These are phyloP conservation scores for Pogonocherus hispidulus DNA, from an alignment of 2,888 invertebrate genomes.

Conservation along the genomic window DNA sequence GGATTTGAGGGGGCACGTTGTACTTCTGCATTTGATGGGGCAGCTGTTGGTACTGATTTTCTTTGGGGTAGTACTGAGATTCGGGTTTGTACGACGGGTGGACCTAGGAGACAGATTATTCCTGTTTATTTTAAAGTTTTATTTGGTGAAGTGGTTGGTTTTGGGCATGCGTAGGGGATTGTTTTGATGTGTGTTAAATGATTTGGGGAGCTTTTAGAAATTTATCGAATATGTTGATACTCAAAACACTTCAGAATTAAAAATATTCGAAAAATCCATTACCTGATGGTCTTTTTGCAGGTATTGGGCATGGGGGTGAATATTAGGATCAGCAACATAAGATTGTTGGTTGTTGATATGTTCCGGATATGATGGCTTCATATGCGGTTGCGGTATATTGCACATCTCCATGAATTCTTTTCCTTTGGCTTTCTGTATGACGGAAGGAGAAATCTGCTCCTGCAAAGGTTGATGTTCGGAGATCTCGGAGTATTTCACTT, in stretches of 20 bases:
- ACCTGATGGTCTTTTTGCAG: conserved; percentile 61
- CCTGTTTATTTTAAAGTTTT: no score
- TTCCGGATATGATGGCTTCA: conserved; percentile 57
- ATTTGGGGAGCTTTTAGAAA: no score
- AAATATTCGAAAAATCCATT: no score
- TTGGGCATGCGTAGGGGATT: no score
- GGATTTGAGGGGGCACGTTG: conserved; percentile 50
- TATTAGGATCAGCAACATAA: conserved; percentile 44
- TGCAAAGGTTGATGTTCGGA: conserved; percentile 51
- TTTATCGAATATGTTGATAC: no score
- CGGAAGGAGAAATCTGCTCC: conserved; percentile 55
- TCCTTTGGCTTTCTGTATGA: conserved; percentile 62
- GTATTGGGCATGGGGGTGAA: conserved; percentile 57
- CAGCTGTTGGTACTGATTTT: conserved; percentile 49
- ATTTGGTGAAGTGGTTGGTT: no score
- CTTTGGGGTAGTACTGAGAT: conserved; percentile 59
- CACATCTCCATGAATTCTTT: conserved; percentile 65
- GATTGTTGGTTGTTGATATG: conserved; percentile 49
- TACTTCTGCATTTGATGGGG: conserved; percentile 51
- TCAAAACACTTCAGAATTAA: no score
- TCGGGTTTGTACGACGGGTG: conserved; percentile 57
- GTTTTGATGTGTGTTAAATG: no score
- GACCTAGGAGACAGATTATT: conserved; percentile 42
- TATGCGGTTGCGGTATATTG: conserved; percentile 58
- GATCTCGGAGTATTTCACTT: conserved; percentile 66